Base-by-base conservation (phyloP, 1,140 invertebrate species). In the Ostrea edulis region DNA sequence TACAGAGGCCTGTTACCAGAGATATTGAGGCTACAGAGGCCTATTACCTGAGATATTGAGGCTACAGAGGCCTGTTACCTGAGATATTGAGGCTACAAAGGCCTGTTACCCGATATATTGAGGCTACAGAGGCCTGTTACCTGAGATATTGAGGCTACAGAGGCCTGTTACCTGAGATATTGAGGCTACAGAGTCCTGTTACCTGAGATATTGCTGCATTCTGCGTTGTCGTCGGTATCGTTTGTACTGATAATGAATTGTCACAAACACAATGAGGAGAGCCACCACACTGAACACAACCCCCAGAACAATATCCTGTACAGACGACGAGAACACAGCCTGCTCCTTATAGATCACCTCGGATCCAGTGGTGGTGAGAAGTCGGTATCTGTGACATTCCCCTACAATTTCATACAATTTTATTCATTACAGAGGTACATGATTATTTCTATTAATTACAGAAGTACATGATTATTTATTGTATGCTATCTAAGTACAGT, bases 141-240 rank as follows among this genome's bases (percentile, higher is more conserved):
- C 84, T 88, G 84, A 86, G 58, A 86, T 85, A 88, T 22, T 86
- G 71, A n/a, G n/a, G n/a, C 17, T 84, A 84, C 22, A 29, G 11
- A 62, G 55, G 55, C 35, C 35, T 12, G 8, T 20, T 88, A 88
- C 87, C 84, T 88, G 84, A 86, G 58, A 86, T 85, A 88, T 22
- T 86, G 71, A n/a, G n/a, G n/a, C 17, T 84, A 84, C 22, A 29
- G 11, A 62, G 55, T 14, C 35, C 35, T 12, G 8, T 20, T 88
- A 88, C 87, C 84, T 88, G 84, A 86, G 58, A 86, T 85, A 88
- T 22, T 86, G 71, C 82, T 77, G 87, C 65, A 88, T 53, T 88
- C 84, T 58, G 52, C 54, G 53, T 53, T 44, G 58, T 54, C 87
- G 35, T 65, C 81, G 84, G 65, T 86, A 84, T 52, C 81, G 82